A percentile compares a stretch with the other conserved stretches of the same genome.
phyloP scores from a whole-genome alignment of 2,113 vertebrate genomes.

The Carassius carassius region DNA sequence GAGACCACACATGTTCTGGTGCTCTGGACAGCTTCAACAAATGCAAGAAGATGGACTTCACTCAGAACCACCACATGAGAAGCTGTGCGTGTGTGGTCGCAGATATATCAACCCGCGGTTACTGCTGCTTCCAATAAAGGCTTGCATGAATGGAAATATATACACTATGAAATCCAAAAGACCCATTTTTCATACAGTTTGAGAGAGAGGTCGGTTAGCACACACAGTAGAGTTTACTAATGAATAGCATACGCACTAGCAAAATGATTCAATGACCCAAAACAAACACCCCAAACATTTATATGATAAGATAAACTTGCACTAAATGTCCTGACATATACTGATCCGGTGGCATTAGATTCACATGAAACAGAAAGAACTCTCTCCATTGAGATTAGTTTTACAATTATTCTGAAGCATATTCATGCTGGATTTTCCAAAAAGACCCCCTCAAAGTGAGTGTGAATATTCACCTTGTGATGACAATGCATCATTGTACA shows the following conservation, averaged over 20 bases:
- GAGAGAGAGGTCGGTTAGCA: not conserved
- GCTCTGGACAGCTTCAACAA: not conserved
- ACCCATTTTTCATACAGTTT: not conserved
- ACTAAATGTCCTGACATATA: not conserved
- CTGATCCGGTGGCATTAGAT: not conserved
- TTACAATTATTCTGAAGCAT: not conserved
- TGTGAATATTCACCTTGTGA: too few species aligned
- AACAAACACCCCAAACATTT: slow-evolving; percentile 4
- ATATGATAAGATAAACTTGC: not conserved
- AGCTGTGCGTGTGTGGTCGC: slow-evolving; percentile 22
- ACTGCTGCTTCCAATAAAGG: not conserved
- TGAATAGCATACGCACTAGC: not conserved
- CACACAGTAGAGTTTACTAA: not conserved
- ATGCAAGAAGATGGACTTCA: slow-evolving; percentile 15
- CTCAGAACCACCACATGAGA: not conserved
- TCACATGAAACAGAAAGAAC: not conserved
- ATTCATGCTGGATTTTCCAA: not conserved
- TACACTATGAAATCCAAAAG: not conserved
- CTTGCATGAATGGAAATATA: not conserved
- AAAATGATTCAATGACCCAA: not conserved
- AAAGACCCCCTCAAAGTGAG: not conserved
- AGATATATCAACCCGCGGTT: slow-evolving; percentile 1
- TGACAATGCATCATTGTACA: too few species aligned
- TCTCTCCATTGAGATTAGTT: not conserved
- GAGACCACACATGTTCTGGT: slow-evolving; percentile 28